Evolutionary conservation across 2,113 vertebrate genomes (phyloP), one percentile per base, ranked within the genome.

Genomic region (Lampris megalopsis): DNA sequence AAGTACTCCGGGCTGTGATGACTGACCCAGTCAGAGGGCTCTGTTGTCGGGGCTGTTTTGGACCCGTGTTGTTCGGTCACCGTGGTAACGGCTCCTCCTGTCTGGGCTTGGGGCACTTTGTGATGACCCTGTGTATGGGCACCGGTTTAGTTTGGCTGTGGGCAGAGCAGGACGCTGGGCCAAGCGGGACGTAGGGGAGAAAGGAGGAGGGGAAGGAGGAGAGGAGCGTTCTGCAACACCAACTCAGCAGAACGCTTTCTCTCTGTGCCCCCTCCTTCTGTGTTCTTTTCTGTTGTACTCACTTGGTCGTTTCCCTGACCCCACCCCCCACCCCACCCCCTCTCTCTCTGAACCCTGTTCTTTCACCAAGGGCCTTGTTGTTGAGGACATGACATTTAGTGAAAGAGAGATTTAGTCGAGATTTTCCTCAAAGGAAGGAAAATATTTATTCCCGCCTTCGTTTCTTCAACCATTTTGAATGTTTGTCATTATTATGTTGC

Each of bases 1-100:
- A 84, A 73, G 65, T 59, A 57, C 38, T 75, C 72, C 40, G 36
- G 47, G 40, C 63, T 81, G 59, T 81, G 79, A 79, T 75, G 59
- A 24, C 53, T 75, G 75, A 88, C 59, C 73, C 45, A 4, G 1
- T 70, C 1, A 13, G 9, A 75, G 10, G n/a, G 41, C 0, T 36
- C 2, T 0, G 24, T 41, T 1, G 42, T 45, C 43, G 42, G 24
- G 71, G 50, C 9, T 53, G 10, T 53, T 53, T 24, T 8, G 7
- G 10, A 4, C 36, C 9, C 53, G 47, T 0, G 64, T 61, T 35
- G 74, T 59, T 24, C 9, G 38, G 63, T 81, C 64, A 9, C 79
- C 42, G 48, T 61, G 62, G 71, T 48, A 41, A 72, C 68, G 4
- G 1, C 0, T 7, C 57, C 47, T 58, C 62, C 7, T 66, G 73